Base-by-base conservation (phyloP, 1,140 invertebrate genomes). In the Idris sp. region DNA sequence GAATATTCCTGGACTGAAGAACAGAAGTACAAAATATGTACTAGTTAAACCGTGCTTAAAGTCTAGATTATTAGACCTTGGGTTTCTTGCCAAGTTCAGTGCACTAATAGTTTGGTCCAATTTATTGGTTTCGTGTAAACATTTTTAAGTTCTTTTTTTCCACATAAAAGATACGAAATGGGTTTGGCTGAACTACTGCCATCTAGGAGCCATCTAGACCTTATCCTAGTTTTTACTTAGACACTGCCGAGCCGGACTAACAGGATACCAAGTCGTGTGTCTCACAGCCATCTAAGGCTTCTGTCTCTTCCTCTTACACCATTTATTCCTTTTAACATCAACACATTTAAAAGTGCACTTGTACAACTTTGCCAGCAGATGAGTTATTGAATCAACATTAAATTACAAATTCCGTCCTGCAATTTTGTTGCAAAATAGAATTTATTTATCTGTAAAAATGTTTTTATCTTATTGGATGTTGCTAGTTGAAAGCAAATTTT, bases 41-140 rank as follows among this genome's bases (percentile, higher is more conserved):
- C n/a, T n/a, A n/a, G n/a, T n/a, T 48, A 40, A 31, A 26, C 41
- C 33, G 31, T 6, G 4, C 25, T 41, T 25, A 82, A 78, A 83
- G 84, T 84, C 83, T 84, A 84, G 83, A 84, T 84, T 82, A 84
- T 84, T 83, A 84, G 84, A 83, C 83, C 83, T 84, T 85, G 83
- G 79, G 79, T 83, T 85, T 85, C 82, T 84, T 83, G 83, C 83
- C 83, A 85, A 85, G 83, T 84, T 84, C 83, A 84, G 77, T 85
- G 83, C 78, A 84, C 83, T 76, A n/a, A n/a, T n/a, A n/a, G n/a
- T n/a, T n/a, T n/a, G n/a, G n/a, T n/a, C n/a, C n/a, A n/a, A n/a
- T n/a, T n/a, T n/a, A n/a, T n/a, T n/a, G n/a, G n/a, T n/a, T n/a
- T n/a, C n/a, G n/a, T n/a, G n/a, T n/a, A n/a, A n/a, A n/a, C n/a